phyloP scores from a whole-genome alignment of 2,888 invertebrate species.

The Vesta saturnalis region DNA sequence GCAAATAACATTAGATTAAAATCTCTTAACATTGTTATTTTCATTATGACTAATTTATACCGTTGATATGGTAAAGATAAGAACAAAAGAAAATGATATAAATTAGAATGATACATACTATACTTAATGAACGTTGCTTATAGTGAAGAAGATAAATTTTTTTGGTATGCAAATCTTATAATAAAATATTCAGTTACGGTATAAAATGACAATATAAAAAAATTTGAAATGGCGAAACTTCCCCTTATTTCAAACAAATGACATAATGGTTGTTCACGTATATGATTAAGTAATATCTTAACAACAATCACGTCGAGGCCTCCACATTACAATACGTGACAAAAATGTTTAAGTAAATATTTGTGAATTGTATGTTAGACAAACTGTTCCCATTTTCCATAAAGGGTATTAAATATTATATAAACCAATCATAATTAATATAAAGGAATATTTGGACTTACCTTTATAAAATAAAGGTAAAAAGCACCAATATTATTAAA shows the following conservation, averaged over 20 bases:
- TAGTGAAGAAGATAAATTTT: too few relatives aligned
- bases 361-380: not conserved
- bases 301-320: slow-evolving; percentile 5
- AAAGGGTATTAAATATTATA: not conserved
- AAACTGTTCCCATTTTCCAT: not conserved
- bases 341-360: not conserved
- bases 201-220: not conserved
- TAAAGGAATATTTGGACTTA: not conserved
- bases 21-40: too few relatives aligned
- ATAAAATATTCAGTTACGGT: too few relatives aligned
- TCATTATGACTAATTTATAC: too few relatives aligned
- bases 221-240: not conserved
- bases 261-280: slow-evolving; percentile 3
- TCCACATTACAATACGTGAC: not conserved
- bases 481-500: not conserved
- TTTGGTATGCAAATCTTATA: too few relatives aligned
- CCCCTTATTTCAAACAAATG: not conserved
- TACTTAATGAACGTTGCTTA: too few relatives aligned
- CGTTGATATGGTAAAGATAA: too few relatives aligned
- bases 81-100: too few relatives aligned
- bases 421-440: not conserved
- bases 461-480: too few relatives aligned
- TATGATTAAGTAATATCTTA: slow-evolving; percentile 7
- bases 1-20: too few relatives aligned
- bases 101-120: too few relatives aligned